phyloP scores from a whole-genome alignment of 2,113 vertebrate species.

The Ptilorrhoa leucosticta region DNA sequence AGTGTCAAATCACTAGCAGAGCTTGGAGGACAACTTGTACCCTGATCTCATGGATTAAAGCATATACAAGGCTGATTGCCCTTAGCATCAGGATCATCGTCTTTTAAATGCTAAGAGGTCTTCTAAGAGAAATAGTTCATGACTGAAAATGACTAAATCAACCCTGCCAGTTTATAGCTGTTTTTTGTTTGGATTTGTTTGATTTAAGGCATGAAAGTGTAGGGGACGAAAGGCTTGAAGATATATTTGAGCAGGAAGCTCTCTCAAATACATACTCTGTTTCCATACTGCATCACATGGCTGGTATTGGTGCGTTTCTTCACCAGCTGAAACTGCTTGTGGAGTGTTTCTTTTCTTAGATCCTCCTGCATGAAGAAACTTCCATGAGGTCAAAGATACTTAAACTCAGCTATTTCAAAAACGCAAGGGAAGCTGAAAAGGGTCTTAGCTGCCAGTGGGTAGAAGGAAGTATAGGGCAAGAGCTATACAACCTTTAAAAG shows the following conservation, averaged over 20 bases:
- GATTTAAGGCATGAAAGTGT: background rate
- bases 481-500: background rate
- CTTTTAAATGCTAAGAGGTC: background rate
- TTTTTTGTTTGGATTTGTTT: background rate
- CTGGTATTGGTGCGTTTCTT: conserved; percentile 91
- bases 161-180: background rate
- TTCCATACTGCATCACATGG: conserved; percentile 96
- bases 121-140: background rate
- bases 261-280: conserved; percentile 67
- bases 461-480: background rate
- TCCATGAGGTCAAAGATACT: background rate
- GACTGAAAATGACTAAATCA: background rate
- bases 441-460: background rate
- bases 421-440: background rate
- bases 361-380: conserved; percentile 81
- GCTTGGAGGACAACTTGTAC: background rate
- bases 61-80: background rate
- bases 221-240: background rate
- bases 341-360: conserved; percentile 84
- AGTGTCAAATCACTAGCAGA: background rate
- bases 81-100: background rate
- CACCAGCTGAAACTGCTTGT: conserved; percentile 90
- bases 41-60: background rate
- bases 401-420: background rate
- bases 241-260: background rate